Percentiles rank a stretch among this genome's conserved stretches.
Evolutionary conservation across 2,888 invertebrate genomes (phyloP).

Genomic region (Salticus scenicus): DNA sequence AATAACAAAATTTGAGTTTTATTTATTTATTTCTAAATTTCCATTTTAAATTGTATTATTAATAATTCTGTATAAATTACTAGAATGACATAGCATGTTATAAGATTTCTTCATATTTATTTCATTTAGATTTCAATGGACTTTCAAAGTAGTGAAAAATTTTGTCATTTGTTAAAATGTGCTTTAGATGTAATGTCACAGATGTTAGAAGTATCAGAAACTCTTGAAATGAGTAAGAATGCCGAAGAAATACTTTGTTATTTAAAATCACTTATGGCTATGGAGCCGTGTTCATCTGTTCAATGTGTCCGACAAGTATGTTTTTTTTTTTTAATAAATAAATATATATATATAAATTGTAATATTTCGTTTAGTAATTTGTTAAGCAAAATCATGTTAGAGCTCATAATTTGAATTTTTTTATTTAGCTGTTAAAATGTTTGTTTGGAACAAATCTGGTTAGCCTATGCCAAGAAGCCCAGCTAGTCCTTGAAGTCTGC

Average conservation of each 20-base stretch:
- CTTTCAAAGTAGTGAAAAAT: constrained; percentile 84
- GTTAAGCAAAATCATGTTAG: not conserved
- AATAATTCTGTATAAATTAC: no score
- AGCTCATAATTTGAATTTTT: not conserved
- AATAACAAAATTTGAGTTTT: no score
- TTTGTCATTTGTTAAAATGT: constrained; percentile 82
- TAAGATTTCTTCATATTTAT: no score
- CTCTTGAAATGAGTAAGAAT: constrained; percentile 83
- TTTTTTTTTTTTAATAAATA: not conserved
- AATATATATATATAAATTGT: not conserved
- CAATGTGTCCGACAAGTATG: constrained; percentile 85
- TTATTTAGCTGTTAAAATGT: constrained; percentile 79
- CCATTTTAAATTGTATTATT: no score
- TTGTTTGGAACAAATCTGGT: constrained; percentile 85
- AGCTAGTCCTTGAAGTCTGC: constrained; percentile 54
- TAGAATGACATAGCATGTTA: no score
- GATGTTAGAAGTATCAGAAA: constrained; percentile 82
- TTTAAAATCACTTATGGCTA: constrained; percentile 82
- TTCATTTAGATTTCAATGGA: constrained; percentile 85
- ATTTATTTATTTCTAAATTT: no score
- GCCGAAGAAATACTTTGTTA: constrained; percentile 88
- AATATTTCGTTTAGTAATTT: not conserved
- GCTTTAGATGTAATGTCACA: constrained; percentile 82
- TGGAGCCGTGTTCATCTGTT: constrained; percentile 83
- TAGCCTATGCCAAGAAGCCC: constrained; percentile 71